These are phyloP conservation scores for Myotis yumanensis DNA, from an alignment of 2,113 vertebrate genomes.

Conservation along the genomic window DNA sequence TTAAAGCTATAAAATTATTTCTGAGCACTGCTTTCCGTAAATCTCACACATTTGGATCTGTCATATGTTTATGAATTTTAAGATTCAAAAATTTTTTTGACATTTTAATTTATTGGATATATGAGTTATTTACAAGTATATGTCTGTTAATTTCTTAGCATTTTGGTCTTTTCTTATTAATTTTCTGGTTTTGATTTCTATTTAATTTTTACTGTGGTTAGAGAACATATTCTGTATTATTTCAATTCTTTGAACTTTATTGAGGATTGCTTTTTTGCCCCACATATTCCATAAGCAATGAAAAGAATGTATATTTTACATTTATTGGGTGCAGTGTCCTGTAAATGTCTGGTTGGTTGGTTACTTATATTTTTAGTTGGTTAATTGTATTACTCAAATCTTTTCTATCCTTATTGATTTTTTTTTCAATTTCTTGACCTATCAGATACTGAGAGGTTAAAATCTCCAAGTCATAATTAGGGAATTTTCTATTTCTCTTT, in stretches of 20 bases:
- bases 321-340: neutral
- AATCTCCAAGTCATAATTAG: neutral
- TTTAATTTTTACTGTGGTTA: neutral
- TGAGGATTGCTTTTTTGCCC: neutral
- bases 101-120: neutral
- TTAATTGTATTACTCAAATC: neutral
- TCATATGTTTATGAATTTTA: neutral
- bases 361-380: slow-evolving; percentile 7
- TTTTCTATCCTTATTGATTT: neutral
- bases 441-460: neutral
- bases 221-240: neutral
- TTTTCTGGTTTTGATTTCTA: neutral
- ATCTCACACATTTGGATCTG: neutral
- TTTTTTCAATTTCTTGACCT: neutral
- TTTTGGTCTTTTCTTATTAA: neutral
- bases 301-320: neutral
- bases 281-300: neutral
- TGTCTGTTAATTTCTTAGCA: neutral
- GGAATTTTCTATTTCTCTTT: neutral
- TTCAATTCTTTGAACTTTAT: neutral
- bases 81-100: neutral
- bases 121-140: neutral
- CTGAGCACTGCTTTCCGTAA: neutral
- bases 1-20: neutral
- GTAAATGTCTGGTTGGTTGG: neutral